Evolutionary conservation across 2,797 vertebrate species (phyloP).

Genomic region (Neosilurus mollespiculum): DNA sequence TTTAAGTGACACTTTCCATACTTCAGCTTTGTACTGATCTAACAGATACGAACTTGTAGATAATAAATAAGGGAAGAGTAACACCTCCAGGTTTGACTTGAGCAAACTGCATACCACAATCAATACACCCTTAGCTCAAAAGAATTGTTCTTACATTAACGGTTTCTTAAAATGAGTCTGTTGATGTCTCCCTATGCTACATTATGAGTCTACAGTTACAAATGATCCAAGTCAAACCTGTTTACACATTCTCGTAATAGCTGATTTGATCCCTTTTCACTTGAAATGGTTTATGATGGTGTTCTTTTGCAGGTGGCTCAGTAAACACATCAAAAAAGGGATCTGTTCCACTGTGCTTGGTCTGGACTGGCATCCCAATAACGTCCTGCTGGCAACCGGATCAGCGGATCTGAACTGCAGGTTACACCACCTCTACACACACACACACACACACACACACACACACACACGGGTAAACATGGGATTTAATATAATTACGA

Average conservation of each 20-base stretch:
- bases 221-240: neutral
- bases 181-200: too few relatives aligned
- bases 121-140: neutral
- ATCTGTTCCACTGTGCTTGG: slow-evolving; percentile 76
- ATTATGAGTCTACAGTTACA: too few relatives aligned
- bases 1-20: too few relatives aligned
- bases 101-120: neutral
- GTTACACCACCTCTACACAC: slow-evolving; percentile 55
- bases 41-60: neutral
- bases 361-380: slow-evolving; percentile 82
- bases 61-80: neutral
- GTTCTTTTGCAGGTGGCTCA: slow-evolving; percentile 77
- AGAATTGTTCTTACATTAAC: neutral
- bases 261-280: neutral
- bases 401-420: slow-evolving; percentile 79
- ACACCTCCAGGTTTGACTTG: neutral
- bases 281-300: neutral
- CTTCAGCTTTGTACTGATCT: neutral
- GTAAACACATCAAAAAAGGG: slow-evolving; percentile 78
- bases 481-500: too few relatives aligned
- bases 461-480: neutral
- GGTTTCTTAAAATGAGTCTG: neutral
- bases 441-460: neutral
- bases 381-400: slow-evolving; percentile 77
- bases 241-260: neutral